These are phyloP conservation scores for Periophthalmus modestus DNA, from an alignment of 2,113 vertebrate genomes.

Conservation along the genomic window DNA sequence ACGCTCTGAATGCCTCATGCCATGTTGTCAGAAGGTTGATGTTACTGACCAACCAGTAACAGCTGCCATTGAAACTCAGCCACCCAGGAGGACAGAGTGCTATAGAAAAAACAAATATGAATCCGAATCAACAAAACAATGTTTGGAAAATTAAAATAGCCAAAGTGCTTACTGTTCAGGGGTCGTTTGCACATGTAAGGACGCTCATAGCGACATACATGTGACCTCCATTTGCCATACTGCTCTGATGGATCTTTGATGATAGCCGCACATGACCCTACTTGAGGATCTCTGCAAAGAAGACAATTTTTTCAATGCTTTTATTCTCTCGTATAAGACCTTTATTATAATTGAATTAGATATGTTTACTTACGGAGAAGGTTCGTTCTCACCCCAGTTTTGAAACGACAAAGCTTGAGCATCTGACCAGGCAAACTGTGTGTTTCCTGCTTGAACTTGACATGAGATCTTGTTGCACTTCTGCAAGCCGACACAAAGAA, in stretches of 20 bases:
- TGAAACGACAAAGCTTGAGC: conserved; percentile 1
- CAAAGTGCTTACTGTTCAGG: conserved; percentile 70
- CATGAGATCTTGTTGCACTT: conserved; percentile 77
- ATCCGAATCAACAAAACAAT: background rate
- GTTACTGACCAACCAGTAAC: conserved; percentile 80
- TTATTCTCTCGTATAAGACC: background rate
- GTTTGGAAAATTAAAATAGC: background rate
- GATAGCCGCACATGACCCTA: conserved; percentile 63
- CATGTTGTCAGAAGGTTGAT: conserved; percentile 74
- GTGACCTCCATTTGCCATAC: conserved; percentile 73
- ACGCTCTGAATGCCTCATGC: conserved; percentile 71
- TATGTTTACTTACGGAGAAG: conserved; percentile 62
- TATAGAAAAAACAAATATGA: conserved; percentile 28
- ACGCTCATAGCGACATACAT: conserved; percentile 70
- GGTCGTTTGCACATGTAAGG: conserved; percentile 78
- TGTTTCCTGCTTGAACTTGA: conserved; percentile 62
- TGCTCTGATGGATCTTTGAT: conserved; percentile 56
- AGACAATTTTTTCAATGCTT: background rate
- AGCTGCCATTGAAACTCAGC: conserved; percentile 73
- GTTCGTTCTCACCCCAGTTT: conserved; percentile 67
- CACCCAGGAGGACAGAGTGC: conserved; percentile 77
- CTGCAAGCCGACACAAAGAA: conserved; percentile 44
- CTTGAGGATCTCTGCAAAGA: conserved; percentile 62
- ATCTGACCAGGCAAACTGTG: conserved; percentile 73
- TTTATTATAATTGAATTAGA: background rate